Evolutionary conservation across 2,113 vertebrate genomes (phyloP).

Genomic region (Trogon melanurus): DNA sequence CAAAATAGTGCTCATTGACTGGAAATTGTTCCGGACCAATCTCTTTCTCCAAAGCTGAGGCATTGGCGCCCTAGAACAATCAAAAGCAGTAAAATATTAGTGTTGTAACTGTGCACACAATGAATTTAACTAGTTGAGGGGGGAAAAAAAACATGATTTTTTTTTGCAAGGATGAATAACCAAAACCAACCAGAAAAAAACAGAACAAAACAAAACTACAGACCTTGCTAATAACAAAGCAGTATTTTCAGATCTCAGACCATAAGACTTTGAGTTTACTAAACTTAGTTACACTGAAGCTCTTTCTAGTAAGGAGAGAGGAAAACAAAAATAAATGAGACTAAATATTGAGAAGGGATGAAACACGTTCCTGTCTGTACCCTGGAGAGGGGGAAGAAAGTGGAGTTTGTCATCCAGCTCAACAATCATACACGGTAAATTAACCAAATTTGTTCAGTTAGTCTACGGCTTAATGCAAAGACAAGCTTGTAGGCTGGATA

Average conservation of each 20-base stretch:
- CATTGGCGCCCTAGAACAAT: conserved; percentile 83
- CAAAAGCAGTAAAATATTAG: conserved; percentile 32
- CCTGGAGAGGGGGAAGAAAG: neutral
- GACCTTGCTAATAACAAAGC: neutral
- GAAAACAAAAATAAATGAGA: neutral
- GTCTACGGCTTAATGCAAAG: neutral
- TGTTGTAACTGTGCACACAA: neutral
- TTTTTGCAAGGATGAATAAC: neutral
- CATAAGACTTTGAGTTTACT: neutral
- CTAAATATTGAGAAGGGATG: neutral
- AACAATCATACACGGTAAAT: neutral
- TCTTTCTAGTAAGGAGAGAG: neutral
- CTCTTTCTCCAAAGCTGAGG: conserved; percentile 90
- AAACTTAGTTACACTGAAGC: neutral
- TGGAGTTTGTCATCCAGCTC: neutral
- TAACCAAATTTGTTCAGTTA: neutral
- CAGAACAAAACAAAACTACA: fast-evolving
- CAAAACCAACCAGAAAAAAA: neutral
- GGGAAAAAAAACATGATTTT: neutral
- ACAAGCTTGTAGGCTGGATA: neutral
- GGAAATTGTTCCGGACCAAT: conserved; percentile 89
- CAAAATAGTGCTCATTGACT: conserved; percentile 87
- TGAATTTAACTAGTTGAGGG: neutral
- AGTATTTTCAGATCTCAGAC: neutral
- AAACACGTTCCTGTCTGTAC: neutral